These are phyloP conservation scores for Orbicella faveolata DNA, from an alignment of 64 coral and sea anemone species.

Conservation along the genomic window DNA sequence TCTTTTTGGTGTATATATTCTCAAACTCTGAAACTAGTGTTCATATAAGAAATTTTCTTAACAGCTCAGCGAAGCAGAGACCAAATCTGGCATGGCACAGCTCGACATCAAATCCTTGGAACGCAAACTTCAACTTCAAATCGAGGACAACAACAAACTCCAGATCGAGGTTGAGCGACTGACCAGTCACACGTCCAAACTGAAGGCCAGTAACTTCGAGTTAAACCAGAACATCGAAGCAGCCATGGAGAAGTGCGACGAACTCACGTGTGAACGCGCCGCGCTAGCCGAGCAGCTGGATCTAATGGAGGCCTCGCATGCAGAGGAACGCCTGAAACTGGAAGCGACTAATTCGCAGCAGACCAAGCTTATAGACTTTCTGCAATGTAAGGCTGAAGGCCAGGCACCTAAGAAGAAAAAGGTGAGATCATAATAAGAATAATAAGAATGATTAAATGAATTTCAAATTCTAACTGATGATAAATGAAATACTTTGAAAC, in stretches of 20 bases:
- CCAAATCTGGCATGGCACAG: slow-evolving; percentile 46
- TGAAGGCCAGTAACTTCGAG: slow-evolving; percentile 83
- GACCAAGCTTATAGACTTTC: slow-evolving; percentile 94
- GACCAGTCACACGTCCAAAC: slow-evolving; percentile 41
- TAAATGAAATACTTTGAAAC: too few species aligned
- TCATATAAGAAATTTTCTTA: not conserved
- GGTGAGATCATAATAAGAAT: not conserved
- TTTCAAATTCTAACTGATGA: not conserved
- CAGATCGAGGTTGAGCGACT: slow-evolving; percentile 62
- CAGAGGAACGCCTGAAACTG: slow-evolving; percentile 90
- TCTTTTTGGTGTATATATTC: too few species aligned
- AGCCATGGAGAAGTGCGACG: slow-evolving; percentile 75
- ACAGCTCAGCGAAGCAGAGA: slow-evolving; percentile 63
- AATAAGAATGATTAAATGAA: not conserved
- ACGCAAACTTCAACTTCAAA: slow-evolving; percentile 72
- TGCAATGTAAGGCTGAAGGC: slow-evolving; percentile 90
- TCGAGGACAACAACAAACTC: slow-evolving; percentile 64
- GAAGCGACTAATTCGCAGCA: slow-evolving; percentile 94
- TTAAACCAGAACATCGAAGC: slow-evolving; percentile 89
- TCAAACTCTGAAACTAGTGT: not conserved
- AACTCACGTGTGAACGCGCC: slow-evolving; percentile 63
- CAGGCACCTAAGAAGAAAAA: slow-evolving; percentile 84
- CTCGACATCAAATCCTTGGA: slow-evolving; percentile 54
- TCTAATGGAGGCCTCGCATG: slow-evolving; percentile 84
- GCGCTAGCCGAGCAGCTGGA: slow-evolving; percentile 89